Percentiles rank a stretch among this genome's conserved stretches.
phyloP scores from a whole-genome alignment of 2,888 invertebrate species.

The Drosophila cracens region DNA sequence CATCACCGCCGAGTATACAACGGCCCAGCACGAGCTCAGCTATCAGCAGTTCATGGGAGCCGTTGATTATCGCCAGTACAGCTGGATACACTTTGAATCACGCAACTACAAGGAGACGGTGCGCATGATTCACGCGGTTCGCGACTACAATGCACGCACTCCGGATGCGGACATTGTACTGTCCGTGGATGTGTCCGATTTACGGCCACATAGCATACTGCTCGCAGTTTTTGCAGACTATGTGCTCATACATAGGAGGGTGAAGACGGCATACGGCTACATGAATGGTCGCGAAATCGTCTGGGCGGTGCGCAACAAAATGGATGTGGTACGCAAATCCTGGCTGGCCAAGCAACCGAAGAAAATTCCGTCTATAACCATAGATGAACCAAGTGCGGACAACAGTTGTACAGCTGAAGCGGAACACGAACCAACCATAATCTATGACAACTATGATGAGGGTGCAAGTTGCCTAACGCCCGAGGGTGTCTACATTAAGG shows the following conservation, averaged over 20 bases:
- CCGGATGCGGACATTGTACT: conserved; percentile 82
- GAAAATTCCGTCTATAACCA: conserved; percentile 46
- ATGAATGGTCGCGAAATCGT: conserved; percentile 86
- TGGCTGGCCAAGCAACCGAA: conserved; percentile 37
- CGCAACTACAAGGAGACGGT: conserved; percentile 86
- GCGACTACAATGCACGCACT: conserved; percentile 84
- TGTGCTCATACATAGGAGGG: conserved; percentile 88
- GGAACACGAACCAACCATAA: conserved; percentile 43
- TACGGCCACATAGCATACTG: conserved; percentile 84
- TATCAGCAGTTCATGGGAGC: conserved; percentile 84
- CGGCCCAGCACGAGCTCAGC: conserved; percentile 85
- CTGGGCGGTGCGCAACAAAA: conserved; percentile 81
- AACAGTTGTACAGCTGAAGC: conserved; percentile 6
- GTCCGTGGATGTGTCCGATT: conserved; percentile 88
- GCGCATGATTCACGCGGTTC: conserved; percentile 86
- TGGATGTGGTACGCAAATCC: conserved; percentile 40
- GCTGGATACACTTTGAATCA: conserved; percentile 89
- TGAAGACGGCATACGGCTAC: conserved; percentile 86
- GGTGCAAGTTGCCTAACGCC: conserved; percentile 76
- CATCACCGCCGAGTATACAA: conserved; percentile 87
- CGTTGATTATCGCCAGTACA: conserved; percentile 86
- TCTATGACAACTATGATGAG: conserved; percentile 86
- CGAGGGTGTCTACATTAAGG: conserved; percentile 82
- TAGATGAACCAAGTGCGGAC: conserved; percentile 3
- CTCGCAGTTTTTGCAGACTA: conserved; percentile 86